These are phyloP conservation scores for Drosophila glabriapex DNA, from an alignment of 2,888 invertebrate species.

Conservation along the genomic window DNA sequence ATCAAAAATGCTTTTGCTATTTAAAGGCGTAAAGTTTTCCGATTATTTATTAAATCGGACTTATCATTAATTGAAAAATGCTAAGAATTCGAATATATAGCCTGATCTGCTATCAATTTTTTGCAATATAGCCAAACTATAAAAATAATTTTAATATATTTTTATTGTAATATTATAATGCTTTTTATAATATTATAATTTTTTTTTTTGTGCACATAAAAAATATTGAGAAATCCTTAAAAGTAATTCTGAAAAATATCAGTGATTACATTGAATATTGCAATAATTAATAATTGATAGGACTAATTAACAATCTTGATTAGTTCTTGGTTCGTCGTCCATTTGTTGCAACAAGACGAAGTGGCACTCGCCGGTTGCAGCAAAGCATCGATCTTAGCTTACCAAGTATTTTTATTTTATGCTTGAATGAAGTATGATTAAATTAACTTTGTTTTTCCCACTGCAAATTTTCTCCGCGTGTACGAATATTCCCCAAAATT, in stretches of 20 bases:
- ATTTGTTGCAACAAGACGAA: no score
- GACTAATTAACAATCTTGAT: neutral
- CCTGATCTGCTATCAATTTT: neutral
- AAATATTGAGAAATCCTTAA: neutral
- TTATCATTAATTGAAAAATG: neutral
- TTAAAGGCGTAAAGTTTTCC: neutral
- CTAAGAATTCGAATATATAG: neutral
- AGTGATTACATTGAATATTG: neutral
- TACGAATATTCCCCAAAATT: neutral
- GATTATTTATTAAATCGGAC: neutral
- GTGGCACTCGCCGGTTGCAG: no score
- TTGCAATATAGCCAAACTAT: neutral
- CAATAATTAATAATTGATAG: neutral
- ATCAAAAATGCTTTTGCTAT: neutral
- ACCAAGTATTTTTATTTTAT: no score
- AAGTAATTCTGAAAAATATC: neutral
- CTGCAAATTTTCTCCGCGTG: no score
- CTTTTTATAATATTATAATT: neutral
- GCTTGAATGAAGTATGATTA: no score
- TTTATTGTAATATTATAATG: neutral
- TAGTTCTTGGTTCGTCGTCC: neutral
- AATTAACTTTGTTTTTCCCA: no score
- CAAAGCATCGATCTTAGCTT: no score
- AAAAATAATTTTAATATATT: fast-evolving
- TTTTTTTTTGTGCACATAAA: neutral